Evolutionary conservation across 2,113 vertebrate species (phyloP).

Genomic region (Nesogale talazaci): DNA sequence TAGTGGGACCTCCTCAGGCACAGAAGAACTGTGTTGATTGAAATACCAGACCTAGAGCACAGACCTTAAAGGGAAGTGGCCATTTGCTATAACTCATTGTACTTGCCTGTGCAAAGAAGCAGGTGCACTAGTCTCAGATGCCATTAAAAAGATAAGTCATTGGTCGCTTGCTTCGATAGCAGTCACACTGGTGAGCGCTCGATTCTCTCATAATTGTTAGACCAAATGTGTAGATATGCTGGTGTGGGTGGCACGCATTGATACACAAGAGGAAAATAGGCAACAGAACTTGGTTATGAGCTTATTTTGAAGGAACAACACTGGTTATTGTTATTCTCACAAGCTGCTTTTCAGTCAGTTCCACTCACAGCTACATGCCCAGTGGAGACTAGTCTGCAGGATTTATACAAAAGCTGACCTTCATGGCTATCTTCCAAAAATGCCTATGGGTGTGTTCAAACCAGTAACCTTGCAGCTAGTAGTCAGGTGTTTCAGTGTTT

Average conservation of each 20-base stretch:
- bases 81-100: neutral
- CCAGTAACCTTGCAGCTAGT: neutral
- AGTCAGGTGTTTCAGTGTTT: neutral
- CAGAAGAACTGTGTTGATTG: neutral
- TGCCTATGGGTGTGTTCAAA: neutral
- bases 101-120: neutral
- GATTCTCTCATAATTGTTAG: neutral
- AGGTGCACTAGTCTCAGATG: neutral
- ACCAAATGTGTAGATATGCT: neutral
- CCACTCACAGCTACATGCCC: neutral
- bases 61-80: neutral
- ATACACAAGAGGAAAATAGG: neutral
- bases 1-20: neutral
- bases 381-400: neutral
- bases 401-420: neutral
- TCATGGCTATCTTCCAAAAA: no score
- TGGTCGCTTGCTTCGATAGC: neutral
- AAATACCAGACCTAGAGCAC: neutral
- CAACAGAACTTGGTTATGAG: neutral
- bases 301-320: slow-evolving; percentile 21
- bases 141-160: neutral
- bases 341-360: neutral
- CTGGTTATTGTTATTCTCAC: no score
- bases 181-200: neutral
- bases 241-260: neutral